Base-by-base conservation (phyloP, 2,797 vertebrate species). In the Periophthalmus magnuspinnatus region DNA sequence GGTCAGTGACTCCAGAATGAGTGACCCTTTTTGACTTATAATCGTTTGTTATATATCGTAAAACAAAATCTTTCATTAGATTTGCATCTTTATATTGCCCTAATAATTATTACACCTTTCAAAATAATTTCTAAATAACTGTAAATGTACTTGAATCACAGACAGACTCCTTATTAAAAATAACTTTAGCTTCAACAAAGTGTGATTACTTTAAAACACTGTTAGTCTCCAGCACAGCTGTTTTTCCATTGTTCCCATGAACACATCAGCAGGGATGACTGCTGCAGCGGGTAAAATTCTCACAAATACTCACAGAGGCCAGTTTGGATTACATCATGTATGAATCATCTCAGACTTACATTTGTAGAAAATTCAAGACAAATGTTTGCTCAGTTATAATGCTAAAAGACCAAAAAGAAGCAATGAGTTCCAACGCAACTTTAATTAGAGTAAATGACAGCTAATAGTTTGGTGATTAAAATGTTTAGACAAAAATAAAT, bases 281-380 rank as follows among this genome's bases (percentile, higher is more conserved):
- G 78, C 54, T 57, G 68, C 81, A 87, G 87, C 78, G 85, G 85
- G 83, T 72, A 62, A 84, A 19, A 5, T 41, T 55, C 75, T 45
- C 76, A 77, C 63, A 77, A 74, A 81, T 45, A 57, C 68, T 67
- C 70, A 55, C 54, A 76, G 45, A 67, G 63, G 68, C 77, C 22
- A 77, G 17, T 78, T 81, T 71, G 69, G 69, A 73, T 79, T 70
- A 81, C 76, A 72, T 79, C 67, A 80, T 83, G 76, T 82, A 64
- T 83, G 48, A 36, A 78, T 58, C 75, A 78, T 82, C 73, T 60
- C n/a, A 67, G 69, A 62, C 38, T 71, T 58, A 19, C 24, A 71
- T 36, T 70, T 54, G 65, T 16, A 71, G 8, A 76, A 61, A 65
- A 61, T 3, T 32, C 55, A 57, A 3, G 63, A 69, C 5, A 5